Evolutionary conservation across 2,113 vertebrate species (phyloP), one percentile per base, ranked within the genome.

Genomic region (Labrus mixtus): DNA sequence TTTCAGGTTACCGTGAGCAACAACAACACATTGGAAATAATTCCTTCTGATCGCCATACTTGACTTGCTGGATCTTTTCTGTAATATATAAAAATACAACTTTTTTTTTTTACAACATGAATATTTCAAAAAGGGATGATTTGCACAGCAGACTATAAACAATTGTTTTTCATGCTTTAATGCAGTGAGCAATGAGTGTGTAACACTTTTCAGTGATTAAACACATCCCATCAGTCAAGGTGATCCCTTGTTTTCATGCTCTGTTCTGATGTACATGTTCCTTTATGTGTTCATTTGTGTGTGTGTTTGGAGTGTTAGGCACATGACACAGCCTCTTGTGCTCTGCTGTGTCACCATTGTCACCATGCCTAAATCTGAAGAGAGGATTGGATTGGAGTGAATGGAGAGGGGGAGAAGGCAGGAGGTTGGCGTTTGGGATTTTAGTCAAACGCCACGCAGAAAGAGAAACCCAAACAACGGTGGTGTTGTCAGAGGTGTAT

Each of bases 281-380:
- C 29, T 29, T 2, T 29, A 29, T 29, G 5, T 33, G 29, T 33
- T 3, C 6, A 6, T 33, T 25, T 22, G 25, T 16, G 23, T n/a
- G 41, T 61, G 69, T 46, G 8, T 66, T 54, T 68, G 60, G 67
- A 66, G 50, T 76, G 70, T 64, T 54, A 29, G 56, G 57, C 81
- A 69, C 64, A 71, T 81, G 82, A 73, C 67, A 66, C 46, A 76
- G 70, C 48, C 84, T 65, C 67, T 61, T 71, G 84, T 73, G 60
- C 64, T 66, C 29, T 81, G 74, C 66, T 68, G 53, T 84, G 76
- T 82, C 80, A 81, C 84, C 10, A 65, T 79, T 84, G 82, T 88
- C 82, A 22, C 78, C 23, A 1, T 43, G 66, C 36, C 17, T 79
- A 82, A 68, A 81, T 88, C 68, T 76, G 48, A 36, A 46, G 73